Evolutionary conservation across 2,888 invertebrate species (phyloP), one percentile per base, ranked within the genome.

Genomic region (Tuberolachnus salignus): DNA sequence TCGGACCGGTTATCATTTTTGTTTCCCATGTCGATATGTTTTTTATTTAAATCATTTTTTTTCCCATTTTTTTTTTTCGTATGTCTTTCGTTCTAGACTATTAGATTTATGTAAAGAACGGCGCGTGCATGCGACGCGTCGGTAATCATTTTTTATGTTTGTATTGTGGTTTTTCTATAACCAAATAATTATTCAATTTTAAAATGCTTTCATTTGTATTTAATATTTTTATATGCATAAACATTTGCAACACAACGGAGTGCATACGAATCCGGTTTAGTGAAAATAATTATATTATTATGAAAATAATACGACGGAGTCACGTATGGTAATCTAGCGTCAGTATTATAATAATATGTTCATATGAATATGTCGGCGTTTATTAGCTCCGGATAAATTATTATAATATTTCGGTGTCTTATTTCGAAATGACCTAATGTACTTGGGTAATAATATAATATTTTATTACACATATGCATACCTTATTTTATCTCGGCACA

Each of bases 381-480:
- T 55, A 70, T 57, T 44, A 55, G n/a, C 44, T 16, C 21, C 23
- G 42, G 1, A 9, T 55, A 55, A 16, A 69, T 67, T 51, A 46
- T 46, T 46, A 46, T 44, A 44, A 1, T 26, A 53, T 19, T 34
- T 69, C 10, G 34, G 19, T 55, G n/a, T 69, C 16, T 42, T 42
- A 42, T 69, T 69, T 69, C 21, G 21, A 21, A 55, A 44, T 44
- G 10, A 70, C 42, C 51, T 44, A 21, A 55, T 21, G 10, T 61
- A 46, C 10, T 46, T 13, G 4, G 10, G 8, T 42, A 44, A 55
- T 55, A 26, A 69, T 44, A 10, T 46, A 13, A 46, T 42, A 44
- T 70, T 70, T 42, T 69, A 53, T 53, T 67, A 69, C 19, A 69
- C 26, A 23, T 14, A 46, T 6, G 4, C 14, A 49, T 14, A 21